phyloP scores from a whole-genome alignment of 1,140 invertebrate genomes.

The Penaeus chinensis region DNA sequence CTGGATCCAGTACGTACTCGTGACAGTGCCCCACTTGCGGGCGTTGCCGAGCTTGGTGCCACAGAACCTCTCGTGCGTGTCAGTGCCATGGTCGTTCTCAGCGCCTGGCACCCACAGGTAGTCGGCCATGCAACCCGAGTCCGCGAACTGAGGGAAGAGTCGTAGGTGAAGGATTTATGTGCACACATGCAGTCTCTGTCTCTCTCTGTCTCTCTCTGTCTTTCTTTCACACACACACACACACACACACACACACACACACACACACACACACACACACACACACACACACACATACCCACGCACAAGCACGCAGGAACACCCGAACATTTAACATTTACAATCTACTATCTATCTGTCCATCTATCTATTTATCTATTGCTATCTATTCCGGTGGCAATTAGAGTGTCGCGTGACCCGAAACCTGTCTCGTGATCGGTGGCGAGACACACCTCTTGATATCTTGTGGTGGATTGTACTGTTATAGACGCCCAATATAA shows the following conservation, averaged over 20 bases:
- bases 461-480: too few species aligned
- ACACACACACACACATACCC: neutral
- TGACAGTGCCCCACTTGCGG: slow-evolving; percentile 50
- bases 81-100: slow-evolving; percentile 36
- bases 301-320: neutral
- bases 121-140: slow-evolving; percentile 56
- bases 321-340: too few species aligned
- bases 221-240: neutral
- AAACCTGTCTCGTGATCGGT: too few species aligned
- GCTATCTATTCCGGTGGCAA: too few species aligned
- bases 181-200: neutral
- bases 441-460: too few species aligned
- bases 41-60: slow-evolving; percentile 54
- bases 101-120: slow-evolving; percentile 55
- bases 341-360: too few species aligned
- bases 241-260: too few species aligned
- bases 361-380: too few species aligned
- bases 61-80: slow-evolving; percentile 46
- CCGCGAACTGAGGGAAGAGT: slow-evolving; percentile 7
- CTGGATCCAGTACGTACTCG: slow-evolving; percentile 22
- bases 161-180: neutral
- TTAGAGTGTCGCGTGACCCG: too few species aligned
- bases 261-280: too few species aligned
- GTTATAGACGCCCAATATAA: too few species aligned
- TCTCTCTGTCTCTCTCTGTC: neutral